These are phyloP conservation scores for Leptoclinus maculatus DNA, from an alignment of 2,797 vertebrate genomes.

Conservation along the genomic window DNA sequence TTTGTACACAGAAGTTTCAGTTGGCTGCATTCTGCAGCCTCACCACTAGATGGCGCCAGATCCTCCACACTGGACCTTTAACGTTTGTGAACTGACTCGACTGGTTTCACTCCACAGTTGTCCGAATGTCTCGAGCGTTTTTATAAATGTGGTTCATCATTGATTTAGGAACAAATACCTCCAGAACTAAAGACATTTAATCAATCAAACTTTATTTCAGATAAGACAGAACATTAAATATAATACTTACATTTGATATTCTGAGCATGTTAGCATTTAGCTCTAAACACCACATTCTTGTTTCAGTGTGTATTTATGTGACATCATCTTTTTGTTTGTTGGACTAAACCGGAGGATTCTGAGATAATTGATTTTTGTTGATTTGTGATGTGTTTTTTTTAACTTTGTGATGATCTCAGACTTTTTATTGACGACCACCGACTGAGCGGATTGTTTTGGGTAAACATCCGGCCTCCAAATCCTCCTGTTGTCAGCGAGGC, in stretches of 20 bases:
- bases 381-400: not conserved
- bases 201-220: no score
- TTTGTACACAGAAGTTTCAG: no score
- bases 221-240: no score
- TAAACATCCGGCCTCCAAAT: slow-evolving; percentile 43
- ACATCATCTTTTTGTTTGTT: not conserved
- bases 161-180: not conserved
- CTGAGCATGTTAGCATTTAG: not conserved
- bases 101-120: no score
- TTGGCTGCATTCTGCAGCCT: no score
- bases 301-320: not conserved
- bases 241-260: no score
- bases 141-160: no score
- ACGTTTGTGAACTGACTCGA: no score
- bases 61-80: no score
- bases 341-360: not conserved
- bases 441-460: slow-evolving; percentile 24
- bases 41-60: no score
- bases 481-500: slow-evolving; percentile 38
- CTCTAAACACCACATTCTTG: not conserved
- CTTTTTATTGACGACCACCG: slow-evolving; percentile 20
- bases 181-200: not conserved
- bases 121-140: no score
- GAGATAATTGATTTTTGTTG: not conserved
- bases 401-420: slow-evolving; percentile 9